phyloP scores from a whole-genome alignment of 2,797 vertebrate species.

The Fratercula arctica region DNA sequence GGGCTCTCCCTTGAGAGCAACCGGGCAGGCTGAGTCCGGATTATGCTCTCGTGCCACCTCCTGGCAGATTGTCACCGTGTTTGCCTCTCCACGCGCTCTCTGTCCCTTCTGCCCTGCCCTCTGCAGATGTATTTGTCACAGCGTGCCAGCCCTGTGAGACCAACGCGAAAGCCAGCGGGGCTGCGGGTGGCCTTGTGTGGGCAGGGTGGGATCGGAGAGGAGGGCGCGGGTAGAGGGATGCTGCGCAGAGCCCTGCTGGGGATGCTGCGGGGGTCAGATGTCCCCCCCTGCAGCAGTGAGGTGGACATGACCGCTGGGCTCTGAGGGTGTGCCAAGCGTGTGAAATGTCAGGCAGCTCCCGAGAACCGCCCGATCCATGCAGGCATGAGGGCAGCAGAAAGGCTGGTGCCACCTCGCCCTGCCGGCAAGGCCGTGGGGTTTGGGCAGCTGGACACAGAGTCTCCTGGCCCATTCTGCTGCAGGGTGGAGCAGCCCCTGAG shows the following conservation, averaged over 20 bases:
- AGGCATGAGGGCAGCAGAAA: neutral
- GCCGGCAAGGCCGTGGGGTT: neutral
- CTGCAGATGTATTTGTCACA: neutral
- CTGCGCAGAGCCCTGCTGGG: neutral
- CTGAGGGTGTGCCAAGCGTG: rapidly evolving
- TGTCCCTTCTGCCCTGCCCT: neutral
- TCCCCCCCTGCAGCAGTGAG: neutral
- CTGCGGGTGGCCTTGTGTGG: neutral
- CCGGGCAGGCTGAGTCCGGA: neutral
- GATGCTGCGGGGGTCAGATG: neutral
- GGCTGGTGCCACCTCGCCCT: neutral
- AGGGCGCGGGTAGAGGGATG: rapidly evolving
- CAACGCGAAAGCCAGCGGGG: neutral
- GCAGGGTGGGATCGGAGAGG: rapidly evolving
- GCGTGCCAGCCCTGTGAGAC: rapidly evolving
- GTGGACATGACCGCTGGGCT: neutral
- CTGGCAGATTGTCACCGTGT: neutral
- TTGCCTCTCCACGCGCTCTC: neutral
- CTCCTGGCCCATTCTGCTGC: neutral
- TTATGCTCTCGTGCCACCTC: slow-evolving; percentile 28
- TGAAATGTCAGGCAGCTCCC: neutral
- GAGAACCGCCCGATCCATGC: rapidly evolving
- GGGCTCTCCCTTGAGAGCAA: neutral
- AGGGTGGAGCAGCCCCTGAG: neutral
- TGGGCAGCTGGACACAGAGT: neutral